Evolutionary conservation across 1,140 invertebrate species (phyloP).

Genomic region (Drosophila tristis): DNA sequence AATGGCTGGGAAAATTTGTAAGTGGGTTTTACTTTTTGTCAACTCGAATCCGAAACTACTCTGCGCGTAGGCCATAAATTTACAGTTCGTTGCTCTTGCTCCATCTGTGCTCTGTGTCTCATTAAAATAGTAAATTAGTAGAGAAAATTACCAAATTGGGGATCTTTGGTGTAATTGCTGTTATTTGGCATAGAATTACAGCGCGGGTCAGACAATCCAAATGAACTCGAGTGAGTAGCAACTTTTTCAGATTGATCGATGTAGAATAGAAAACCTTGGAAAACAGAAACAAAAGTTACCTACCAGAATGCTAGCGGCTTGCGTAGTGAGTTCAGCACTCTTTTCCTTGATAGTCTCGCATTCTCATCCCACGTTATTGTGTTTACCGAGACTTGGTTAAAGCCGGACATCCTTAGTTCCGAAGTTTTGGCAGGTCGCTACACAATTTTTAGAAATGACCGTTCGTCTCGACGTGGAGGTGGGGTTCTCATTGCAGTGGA

Average conservation of each 20-base stretch:
- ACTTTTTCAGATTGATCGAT: too few relatives aligned
- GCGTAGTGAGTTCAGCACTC: too few relatives aligned
- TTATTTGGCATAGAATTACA: conserved; percentile 2
- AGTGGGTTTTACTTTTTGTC: conserved; percentile 54
- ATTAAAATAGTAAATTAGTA: conserved; percentile 52
- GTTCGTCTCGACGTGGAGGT: too few relatives aligned
- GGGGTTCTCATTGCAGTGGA: too few relatives aligned
- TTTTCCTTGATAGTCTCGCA: too few relatives aligned
- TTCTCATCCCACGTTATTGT: too few relatives aligned
- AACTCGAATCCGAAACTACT: conserved; percentile 25
- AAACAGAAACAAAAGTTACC: too few relatives aligned
- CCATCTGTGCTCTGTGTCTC: conserved; percentile 19
- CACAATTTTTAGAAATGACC: too few relatives aligned
- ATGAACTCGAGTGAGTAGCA: conserved; percentile 26
- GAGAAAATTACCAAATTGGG: conserved; percentile 39
- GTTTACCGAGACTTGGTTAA: too few relatives aligned
- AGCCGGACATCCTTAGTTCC: too few relatives aligned
- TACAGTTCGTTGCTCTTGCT: conserved; percentile 58
- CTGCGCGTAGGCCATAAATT: conserved; percentile 62
- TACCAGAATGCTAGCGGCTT: too few relatives aligned
- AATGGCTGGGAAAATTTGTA: conserved; percentile 66
- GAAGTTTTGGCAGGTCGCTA: too few relatives aligned
- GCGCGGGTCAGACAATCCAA: conserved; percentile 9
- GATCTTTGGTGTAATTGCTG: conserved; percentile 39
- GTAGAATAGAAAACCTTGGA: background rate